Base-by-base conservation (phyloP, 1,140 invertebrate species). In the Ylistrum balloti region DNA sequence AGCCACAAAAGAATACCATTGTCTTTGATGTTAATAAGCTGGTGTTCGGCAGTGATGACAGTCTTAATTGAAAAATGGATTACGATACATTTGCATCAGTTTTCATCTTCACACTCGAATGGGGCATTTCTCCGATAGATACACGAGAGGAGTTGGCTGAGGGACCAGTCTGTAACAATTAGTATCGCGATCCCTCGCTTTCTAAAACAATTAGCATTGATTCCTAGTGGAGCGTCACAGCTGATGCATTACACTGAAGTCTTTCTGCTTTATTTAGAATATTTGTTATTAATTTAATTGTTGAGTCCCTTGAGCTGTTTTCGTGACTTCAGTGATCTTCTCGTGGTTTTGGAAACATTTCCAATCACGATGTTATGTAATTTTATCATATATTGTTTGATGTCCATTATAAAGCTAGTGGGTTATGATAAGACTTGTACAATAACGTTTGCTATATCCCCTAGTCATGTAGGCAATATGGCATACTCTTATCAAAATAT, bases 131-230 rank as follows among this genome's bases (percentile, higher is more conserved):
- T 9, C n/a, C 56, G 56, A 74, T 74, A 74, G 22, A 28, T n/a
- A n/a, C 5, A n/a, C 28, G 56, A n/a, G 56, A n/a, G 56, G 22
- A 74, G 56, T 11, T 74, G 22, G 9, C 22, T 5, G 56, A 3
- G n/a, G 22, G 56, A 74, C 20, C 56, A 74, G 56, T 74, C 56
- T 74, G n/a, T 74, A 74, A 74, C 56, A 1, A 74, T 74, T 74
- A 74, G 56, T 17, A n/a, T 74, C 22, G 56, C 56, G 3, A 28
- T 74, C 56, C 56, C 20, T 74, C 56, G n/a, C 56, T 74, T 74
- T 74, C 56, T 74, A 74, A 74, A 74, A 74, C 9, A 74, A 74
- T 74, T 74, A 74, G 17, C 56, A 74, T 74, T 74, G 56, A 74
- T 74, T 74, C 56, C n/a, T n/a, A 11, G n/a, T n/a, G 22, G 56